A percentile compares a stretch with the other conserved stretches of the same genome.
phyloP scores from a whole-genome alignment of 2,888 invertebrate species.

The Rhaphigaster nebulosa region DNA sequence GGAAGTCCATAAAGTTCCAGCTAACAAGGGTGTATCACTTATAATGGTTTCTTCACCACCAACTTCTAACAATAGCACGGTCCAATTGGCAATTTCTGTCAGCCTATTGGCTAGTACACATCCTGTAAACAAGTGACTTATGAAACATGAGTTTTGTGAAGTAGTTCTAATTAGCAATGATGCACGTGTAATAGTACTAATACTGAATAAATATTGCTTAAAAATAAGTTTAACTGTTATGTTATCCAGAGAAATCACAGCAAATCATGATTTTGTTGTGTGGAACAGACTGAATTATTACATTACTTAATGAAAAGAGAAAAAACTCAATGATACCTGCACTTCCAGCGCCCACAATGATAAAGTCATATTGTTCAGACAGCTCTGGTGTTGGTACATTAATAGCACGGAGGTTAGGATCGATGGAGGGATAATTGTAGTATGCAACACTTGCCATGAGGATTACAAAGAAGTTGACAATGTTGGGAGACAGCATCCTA shows the following conservation, averaged over 20 bases:
- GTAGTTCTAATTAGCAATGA: not conserved
- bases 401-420: conserved; percentile 58
- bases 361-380: conserved; percentile 60
- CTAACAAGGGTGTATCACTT: conserved; percentile 88
- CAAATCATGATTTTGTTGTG: not conserved
- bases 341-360: conserved; percentile 61
- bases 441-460: conserved; percentile 57
- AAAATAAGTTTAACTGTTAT: not conserved
- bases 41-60: conserved; percentile 92
- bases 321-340: conserved; percentile 51
- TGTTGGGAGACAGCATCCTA: not conserved
- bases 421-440: conserved; percentile 54
- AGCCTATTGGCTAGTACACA: conserved; percentile 88
- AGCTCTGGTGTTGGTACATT: conserved; percentile 50
- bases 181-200: not conserved
- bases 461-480: conserved; percentile 8
- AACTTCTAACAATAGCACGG: conserved; percentile 84
- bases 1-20: conserved; percentile 87
- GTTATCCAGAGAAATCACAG: no score
- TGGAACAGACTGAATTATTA: not conserved
- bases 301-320: not conserved
- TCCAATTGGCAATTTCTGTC: conserved; percentile 84
- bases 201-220: not conserved
- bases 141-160: not conserved
- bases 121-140: conserved; percentile 72